These are phyloP conservation scores for Diaphora mendica DNA, from an alignment of 2,888 invertebrate genomes.

Conservation along the genomic window DNA sequence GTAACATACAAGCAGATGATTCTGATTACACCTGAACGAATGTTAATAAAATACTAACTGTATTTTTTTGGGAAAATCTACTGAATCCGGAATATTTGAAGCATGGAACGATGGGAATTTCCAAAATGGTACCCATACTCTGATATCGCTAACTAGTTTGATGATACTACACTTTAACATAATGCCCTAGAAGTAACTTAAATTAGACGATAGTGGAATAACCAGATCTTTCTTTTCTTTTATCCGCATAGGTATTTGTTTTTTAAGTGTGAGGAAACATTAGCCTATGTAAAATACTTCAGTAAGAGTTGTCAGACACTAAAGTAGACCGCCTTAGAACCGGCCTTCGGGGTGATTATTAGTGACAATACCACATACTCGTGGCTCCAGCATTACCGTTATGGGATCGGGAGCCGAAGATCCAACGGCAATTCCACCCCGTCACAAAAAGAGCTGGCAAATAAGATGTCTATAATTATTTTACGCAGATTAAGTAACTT, in stretches of 20 bases:
- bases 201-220: no score
- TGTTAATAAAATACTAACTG: not conserved
- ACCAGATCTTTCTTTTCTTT: no score
- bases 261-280: not conserved
- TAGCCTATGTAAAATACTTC: not conserved
- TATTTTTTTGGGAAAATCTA: not conserved
- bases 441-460: no score
- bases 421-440: not conserved
- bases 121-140: no score
- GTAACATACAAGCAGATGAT: slow-evolving; percentile 11
- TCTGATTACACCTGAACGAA: not conserved
- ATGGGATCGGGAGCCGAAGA: not conserved
- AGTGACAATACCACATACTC: not conserved
- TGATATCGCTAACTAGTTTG: no score
- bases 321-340: not conserved
- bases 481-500: no score
- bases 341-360: not conserved
- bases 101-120: not conserved
- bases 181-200: no score
- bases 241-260: no score
- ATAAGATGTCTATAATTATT: no score
- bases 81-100: not conserved
- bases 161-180: no score
- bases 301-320: not conserved
- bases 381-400: not conserved